Evolutionary conservation across 1,140 invertebrate species (phyloP).

Genomic region (Micrasema minimum): DNA sequence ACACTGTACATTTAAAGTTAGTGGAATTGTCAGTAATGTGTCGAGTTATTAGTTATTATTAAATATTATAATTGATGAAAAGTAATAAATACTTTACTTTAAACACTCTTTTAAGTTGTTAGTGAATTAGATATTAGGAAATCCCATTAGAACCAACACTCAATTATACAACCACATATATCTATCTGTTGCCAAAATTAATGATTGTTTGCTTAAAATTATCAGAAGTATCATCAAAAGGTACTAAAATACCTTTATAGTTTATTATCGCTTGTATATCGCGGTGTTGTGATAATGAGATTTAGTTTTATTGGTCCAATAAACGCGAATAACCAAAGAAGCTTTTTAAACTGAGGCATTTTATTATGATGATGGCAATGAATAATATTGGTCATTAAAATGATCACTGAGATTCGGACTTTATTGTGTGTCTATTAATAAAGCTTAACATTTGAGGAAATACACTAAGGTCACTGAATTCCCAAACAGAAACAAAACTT

Average conservation of each 20-base stretch:
- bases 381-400: slow-evolving; percentile 30
- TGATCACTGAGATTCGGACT: slow-evolving; percentile 10
- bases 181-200: background rate
- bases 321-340: slow-evolving; percentile 32
- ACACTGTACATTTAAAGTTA: too few relatives aligned
- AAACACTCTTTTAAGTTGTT: too few relatives aligned
- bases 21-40: too few relatives aligned
- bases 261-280: slow-evolving; percentile 12
- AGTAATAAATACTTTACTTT: too few relatives aligned
- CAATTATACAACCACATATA: background rate
- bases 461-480: slow-evolving; percentile 8
- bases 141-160: too few relatives aligned
- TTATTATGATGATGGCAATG: slow-evolving; percentile 38
- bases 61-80: too few relatives aligned
- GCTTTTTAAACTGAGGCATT: slow-evolving; percentile 28
- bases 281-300: slow-evolving; percentile 18
- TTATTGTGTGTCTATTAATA: slow-evolving; percentile 16
- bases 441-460: slow-evolving; percentile 10
- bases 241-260: too few relatives aligned
- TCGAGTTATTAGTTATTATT: too few relatives aligned
- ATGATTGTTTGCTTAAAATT: background rate
- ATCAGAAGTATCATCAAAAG: too few relatives aligned
- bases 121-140: too few relatives aligned
- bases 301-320: slow-evolving; percentile 33
- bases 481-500: slow-evolving; percentile 16